Percentiles rank a stretch among this genome's conserved stretches.
These are phyloP conservation scores for Emydoidea blandingii DNA, from an alignment of 2,797 vertebrate species.

Conservation along the genomic window DNA sequence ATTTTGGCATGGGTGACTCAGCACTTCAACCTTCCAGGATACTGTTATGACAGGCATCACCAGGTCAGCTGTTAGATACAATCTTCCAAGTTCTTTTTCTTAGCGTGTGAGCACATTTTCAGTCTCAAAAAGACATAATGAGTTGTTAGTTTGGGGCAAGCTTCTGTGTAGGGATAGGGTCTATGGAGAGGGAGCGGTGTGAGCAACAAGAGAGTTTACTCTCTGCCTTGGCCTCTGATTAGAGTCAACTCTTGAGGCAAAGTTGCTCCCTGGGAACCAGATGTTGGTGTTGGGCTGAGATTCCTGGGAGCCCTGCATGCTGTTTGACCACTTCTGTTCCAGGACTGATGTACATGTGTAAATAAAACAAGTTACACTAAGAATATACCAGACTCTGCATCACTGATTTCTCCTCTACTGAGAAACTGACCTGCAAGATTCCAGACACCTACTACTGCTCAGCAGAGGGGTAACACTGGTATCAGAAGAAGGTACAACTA, in stretches of 20 bases:
- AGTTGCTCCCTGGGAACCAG: rapidly evolving
- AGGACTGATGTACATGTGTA: rapidly evolving
- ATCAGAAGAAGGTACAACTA: not conserved
- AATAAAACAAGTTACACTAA: rapidly evolving
- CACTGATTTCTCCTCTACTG: not conserved
- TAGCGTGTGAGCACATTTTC: not conserved
- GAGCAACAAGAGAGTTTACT: not conserved
- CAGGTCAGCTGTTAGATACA: not conserved
- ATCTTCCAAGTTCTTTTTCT: not conserved
- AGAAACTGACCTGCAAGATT: not conserved
- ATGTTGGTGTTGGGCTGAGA: rapidly evolving
- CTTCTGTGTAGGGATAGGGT: not conserved
- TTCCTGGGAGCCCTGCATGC: rapidly evolving
- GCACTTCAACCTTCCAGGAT: not conserved
- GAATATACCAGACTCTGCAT: not conserved
- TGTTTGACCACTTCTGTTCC: rapidly evolving
- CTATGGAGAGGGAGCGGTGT: not conserved
- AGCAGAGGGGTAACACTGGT: not conserved
- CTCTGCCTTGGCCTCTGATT: not conserved
- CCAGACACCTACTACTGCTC: not conserved
- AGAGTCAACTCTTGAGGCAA: rapidly evolving
- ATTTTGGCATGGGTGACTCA: not conserved
- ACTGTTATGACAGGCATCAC: not conserved
- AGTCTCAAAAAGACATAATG: not conserved
- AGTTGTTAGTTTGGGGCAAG: not conserved